Percentiles rank a stretch among this genome's conserved stretches.
phyloP scores from a whole-genome alignment of 2,888 invertebrate species.

The Osmoderma eremita region DNA sequence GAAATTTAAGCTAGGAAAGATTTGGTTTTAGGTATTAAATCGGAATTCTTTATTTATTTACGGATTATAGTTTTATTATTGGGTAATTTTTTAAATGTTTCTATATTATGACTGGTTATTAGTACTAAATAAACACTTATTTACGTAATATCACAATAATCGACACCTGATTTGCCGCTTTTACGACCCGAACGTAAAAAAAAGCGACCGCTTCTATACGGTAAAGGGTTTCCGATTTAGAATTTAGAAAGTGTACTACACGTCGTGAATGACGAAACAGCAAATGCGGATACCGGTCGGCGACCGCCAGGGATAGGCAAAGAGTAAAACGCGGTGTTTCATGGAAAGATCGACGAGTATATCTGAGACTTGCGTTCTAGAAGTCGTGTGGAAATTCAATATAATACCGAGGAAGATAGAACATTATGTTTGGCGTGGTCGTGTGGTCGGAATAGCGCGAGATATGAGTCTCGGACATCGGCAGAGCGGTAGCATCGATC shows the following conservation, averaged over 20 bases:
- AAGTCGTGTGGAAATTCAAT: too few species aligned
- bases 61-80: too few species aligned
- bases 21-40: too few species aligned
- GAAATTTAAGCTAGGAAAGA: too few species aligned
- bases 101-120: not conserved
- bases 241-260: not conserved
- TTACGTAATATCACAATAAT: constrained; percentile 20
- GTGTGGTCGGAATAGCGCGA: not conserved
- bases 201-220: not conserved
- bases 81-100: not conserved
- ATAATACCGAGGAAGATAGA: too few species aligned
- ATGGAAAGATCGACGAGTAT: not conserved
- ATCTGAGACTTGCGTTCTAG: not conserved
- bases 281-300: not conserved
- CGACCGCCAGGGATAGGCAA: not conserved
- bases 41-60: too few species aligned
- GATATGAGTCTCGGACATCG: not conserved
- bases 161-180: constrained; percentile 13
- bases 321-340: constrained; percentile 6
- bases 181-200: not conserved
- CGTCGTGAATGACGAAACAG: too few species aligned
- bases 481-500: constrained; percentile 28
- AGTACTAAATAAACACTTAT: not conserved
- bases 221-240: not conserved
- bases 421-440: too few species aligned